Evolutionary conservation across 2,113 vertebrate species (phyloP), one percentile per base, ranked within the genome.

Genomic region (Mugil cephalus): DNA sequence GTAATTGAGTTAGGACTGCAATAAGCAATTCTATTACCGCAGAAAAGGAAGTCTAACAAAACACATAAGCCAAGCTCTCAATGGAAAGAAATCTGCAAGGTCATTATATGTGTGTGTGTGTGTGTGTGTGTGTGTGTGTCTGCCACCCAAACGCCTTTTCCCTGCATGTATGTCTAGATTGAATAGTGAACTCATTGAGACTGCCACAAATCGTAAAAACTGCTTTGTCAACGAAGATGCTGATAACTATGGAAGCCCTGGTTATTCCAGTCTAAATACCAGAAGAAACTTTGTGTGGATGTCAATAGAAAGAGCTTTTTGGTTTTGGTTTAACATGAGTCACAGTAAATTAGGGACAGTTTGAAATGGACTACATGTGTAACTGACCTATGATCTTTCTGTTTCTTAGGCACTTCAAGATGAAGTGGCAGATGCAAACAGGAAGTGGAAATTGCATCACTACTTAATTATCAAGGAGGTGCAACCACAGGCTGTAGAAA

Each of bases 11-110:
- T 87, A 85, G 87, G 38, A 8, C 60, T 34, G 70, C 86, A 91
- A 87, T 88, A 85, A 88, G 84, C 84, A 86, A 87, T 83, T 90
- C 85, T 86, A 88, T 87, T 85, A 91, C 74, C 59, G 69, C 74
- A 24, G 66, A 83, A 86, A 84, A 85, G 62, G 53, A 52, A 68
- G 40, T 46, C 62, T 42, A 79, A 82, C 63, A 79, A 71, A 87
- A 83, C 70, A 74, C 21, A 74, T 15, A 42, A 73, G 42, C 39
- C 38, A 35, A 47, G 75, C 13, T 54, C 45, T 79, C 53, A 34
- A 36, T 70, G 34, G 74, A 82, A 82, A 69, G 58, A 72, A 61
- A 76, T 58, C 66, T 51, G 15, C 4, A n/a, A 74, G 55, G 77
- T 85, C 69, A 47, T 64, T 70, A 11, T 36, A 15, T 46, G 38